phyloP scores from a whole-genome alignment of 2,113 vertebrate genomes.

The Oreochromis aureus region DNA sequence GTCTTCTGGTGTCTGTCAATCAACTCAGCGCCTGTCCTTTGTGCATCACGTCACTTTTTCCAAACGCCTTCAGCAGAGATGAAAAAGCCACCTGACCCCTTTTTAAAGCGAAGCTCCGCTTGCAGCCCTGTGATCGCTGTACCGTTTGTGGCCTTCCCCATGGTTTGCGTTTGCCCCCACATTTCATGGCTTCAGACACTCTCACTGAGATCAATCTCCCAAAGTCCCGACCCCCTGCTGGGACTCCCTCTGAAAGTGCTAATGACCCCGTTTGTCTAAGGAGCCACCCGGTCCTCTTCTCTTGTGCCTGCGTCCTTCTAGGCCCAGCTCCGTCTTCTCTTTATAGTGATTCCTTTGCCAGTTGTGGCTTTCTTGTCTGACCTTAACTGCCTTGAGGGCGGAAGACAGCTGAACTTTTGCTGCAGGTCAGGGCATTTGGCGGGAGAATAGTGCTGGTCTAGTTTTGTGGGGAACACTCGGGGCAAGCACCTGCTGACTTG shows the following conservation, averaged over 20 bases:
- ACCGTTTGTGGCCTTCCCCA: constrained; percentile 67
- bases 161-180: constrained; percentile 54
- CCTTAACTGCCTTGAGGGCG: constrained; percentile 24
- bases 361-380: constrained; percentile 54
- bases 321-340: background rate
- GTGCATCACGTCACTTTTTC: constrained; percentile 47
- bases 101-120: constrained; percentile 44
- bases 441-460: constrained; percentile 30
- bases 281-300: constrained; percentile 24
- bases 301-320: background rate
- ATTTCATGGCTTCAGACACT: constrained; percentile 60
- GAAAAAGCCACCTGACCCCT: constrained; percentile 74
- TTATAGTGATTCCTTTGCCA: constrained; percentile 68
- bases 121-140: constrained; percentile 65
- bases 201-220: constrained; percentile 63
- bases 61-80: constrained; percentile 48
- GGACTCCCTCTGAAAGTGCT: constrained; percentile 57
- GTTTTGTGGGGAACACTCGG: constrained; percentile 19
- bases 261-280: constrained; percentile 64
- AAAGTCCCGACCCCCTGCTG: constrained; percentile 36
- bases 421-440: constrained; percentile 46
- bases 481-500: constrained; percentile 61
- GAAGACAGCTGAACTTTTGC: constrained; percentile 44
- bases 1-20: constrained; percentile 39
- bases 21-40: constrained; percentile 53